Evolutionary conservation across 2,113 vertebrate species (phyloP).

Genomic region (Chaetodon auriga): DNA sequence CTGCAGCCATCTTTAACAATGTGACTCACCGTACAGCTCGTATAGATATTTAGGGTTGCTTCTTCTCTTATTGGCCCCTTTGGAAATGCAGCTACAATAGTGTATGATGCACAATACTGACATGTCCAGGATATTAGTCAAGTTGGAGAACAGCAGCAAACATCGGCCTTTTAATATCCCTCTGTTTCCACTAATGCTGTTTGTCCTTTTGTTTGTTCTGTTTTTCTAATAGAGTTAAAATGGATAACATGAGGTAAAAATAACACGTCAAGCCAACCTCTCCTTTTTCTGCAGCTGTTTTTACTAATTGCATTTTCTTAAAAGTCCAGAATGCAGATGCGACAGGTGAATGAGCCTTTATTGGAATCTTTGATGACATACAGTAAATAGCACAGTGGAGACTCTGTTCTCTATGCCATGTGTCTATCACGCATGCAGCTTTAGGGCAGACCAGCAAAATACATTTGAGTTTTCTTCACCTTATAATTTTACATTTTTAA

Average conservation of each 20-base stretch:
- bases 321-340: background rate
- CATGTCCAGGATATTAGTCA: no score
- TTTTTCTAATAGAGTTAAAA: background rate
- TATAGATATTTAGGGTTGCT: background rate
- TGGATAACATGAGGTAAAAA: background rate
- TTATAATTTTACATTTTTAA: no score
- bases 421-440: no score
- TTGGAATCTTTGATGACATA: no score
- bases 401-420: no score
- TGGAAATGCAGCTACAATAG: background rate
- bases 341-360: background rate
- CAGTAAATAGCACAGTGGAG: no score
- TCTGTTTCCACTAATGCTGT: background rate
- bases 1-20: slow-evolving; percentile 4
- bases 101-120: background rate
- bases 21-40: background rate
- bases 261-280: no score
- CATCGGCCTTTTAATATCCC: background rate
- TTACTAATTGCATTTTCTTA: background rate
- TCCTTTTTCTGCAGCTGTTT: no score
- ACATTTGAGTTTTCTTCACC: no score
- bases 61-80: background rate
- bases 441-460: no score
- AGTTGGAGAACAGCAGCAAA: no score
- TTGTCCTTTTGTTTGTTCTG: background rate